Percentiles rank a stretch among this genome's conserved stretches.
These are phyloP conservation scores for Asteroscopus sphinx DNA, from an alignment of 2,888 invertebrate species.

Conservation along the genomic window DNA sequence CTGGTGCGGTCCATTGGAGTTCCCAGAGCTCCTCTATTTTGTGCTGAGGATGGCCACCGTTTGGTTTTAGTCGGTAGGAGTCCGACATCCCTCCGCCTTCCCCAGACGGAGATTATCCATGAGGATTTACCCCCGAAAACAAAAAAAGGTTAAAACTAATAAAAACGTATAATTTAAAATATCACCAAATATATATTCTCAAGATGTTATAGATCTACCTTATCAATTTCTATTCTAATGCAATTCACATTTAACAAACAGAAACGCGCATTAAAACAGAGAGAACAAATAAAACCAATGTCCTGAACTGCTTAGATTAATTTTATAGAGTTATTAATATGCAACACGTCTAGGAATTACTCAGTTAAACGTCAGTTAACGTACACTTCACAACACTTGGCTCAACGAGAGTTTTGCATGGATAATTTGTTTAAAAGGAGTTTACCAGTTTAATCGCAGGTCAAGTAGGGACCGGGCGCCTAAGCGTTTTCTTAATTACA, in stretches of 20 bases:
- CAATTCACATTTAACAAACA: constrained; percentile 12
- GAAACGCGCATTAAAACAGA: constrained; percentile 30
- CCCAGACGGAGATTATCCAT: too few relatives aligned
- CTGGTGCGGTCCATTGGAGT: too few relatives aligned
- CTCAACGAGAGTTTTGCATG: constrained; percentile 72
- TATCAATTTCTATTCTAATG: constrained; percentile 7
- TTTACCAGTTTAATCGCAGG: constrained; percentile 77
- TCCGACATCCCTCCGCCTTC: too few relatives aligned
- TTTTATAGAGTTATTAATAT: constrained; percentile 74
- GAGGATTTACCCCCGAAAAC: too few relatives aligned
- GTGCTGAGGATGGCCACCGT: too few relatives aligned
- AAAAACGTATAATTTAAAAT: too few relatives aligned
- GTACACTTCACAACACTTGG: constrained; percentile 60
- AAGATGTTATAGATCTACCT: not conserved
- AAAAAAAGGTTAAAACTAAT: not conserved
- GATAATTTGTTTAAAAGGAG: constrained; percentile 81
- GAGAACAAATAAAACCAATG: constrained; percentile 68
- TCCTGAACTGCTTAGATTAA: constrained; percentile 63
- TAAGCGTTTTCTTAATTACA: constrained; percentile 79
- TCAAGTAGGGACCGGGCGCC: constrained; percentile 71
- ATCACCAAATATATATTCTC: not conserved
- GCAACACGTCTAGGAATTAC: constrained; percentile 71
- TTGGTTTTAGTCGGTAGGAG: too few relatives aligned
- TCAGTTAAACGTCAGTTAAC: constrained; percentile 65
- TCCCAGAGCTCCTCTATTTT: too few relatives aligned